These are phyloP conservation scores for Leptodactylus fuscus DNA, from an alignment of 2,113 vertebrate species.

Conservation along the genomic window DNA sequence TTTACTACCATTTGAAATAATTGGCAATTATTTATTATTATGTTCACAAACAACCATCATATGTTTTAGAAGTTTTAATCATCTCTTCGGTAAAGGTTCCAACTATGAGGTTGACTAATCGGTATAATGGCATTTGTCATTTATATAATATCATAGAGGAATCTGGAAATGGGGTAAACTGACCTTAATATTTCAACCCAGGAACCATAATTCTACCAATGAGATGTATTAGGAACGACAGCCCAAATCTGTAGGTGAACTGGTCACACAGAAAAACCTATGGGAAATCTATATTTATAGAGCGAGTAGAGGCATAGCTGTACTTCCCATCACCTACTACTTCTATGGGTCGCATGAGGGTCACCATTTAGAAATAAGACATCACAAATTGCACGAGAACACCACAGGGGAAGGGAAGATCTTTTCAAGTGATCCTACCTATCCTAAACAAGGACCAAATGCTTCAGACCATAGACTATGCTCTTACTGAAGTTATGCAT, in stretches of 20 bases:
- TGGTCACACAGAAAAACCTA: constrained; percentile 2
- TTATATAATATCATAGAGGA: background rate
- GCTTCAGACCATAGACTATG: too few relatives aligned
- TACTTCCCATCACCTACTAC: background rate
- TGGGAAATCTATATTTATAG: background rate
- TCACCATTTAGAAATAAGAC: background rate
- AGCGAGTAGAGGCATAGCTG: background rate
- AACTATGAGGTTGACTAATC: background rate
- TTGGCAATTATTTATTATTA: background rate
- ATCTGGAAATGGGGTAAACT: constrained; percentile 15
- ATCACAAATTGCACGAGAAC: background rate
- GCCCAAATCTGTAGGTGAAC: constrained; percentile 32
- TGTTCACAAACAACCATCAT: background rate
- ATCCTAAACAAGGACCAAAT: too few relatives aligned
- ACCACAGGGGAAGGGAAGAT: background rate
- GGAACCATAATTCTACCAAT: background rate
- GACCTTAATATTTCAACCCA: constrained; percentile 47
- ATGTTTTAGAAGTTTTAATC: background rate
- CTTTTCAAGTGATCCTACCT: background rate
- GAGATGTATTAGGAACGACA: constrained; percentile 30
- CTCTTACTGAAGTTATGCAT: too few relatives aligned
- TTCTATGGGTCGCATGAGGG: background rate
- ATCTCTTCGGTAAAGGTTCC: background rate
- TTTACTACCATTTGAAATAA: background rate
- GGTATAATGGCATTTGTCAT: background rate